Conservation (phyloP, 1,140 invertebrate species). For the Ips typographus region DNA sequence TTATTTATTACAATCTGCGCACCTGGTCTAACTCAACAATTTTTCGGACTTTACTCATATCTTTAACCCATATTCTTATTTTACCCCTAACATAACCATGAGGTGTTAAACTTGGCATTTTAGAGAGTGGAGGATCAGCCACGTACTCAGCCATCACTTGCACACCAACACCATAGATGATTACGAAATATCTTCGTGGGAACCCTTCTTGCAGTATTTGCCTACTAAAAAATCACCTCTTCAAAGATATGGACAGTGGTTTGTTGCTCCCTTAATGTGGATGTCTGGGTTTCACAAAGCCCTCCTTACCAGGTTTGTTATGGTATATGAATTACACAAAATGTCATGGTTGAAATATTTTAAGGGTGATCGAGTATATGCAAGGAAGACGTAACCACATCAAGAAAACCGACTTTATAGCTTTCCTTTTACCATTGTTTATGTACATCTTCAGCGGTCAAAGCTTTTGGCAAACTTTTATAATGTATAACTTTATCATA, state of each 20-base stretch:
- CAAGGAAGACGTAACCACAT: slow-evolving; percentile 25
- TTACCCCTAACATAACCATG: too few relatives aligned
- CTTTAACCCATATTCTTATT: not conserved
- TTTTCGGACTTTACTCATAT: not conserved
- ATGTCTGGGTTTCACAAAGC: slow-evolving; percentile 51
- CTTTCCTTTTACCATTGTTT: slow-evolving; percentile 41
- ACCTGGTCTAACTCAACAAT: too few relatives aligned
- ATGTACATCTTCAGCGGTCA: slow-evolving; percentile 55
- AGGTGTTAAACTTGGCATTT: not conserved
- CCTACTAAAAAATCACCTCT: slow-evolving; percentile 57
- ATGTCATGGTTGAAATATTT: slow-evolving; percentile 4
- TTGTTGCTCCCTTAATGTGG: slow-evolving; percentile 58
- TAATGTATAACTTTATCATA: slow-evolving; percentile 63
- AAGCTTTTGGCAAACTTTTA: slow-evolving; percentile 48
- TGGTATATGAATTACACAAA: slow-evolving; percentile 51
- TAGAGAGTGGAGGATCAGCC: slow-evolving; percentile 74
- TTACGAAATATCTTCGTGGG: slow-evolving; percentile 68
- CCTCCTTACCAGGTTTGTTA: slow-evolving; percentile 42
- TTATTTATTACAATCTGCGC: too few relatives aligned
- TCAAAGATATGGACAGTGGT: slow-evolving; percentile 52
- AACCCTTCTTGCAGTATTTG: slow-evolving; percentile 68
- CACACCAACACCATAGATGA: slow-evolving; percentile 79
- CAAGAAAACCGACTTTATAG: slow-evolving; percentile 46
- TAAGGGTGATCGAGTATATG: slow-evolving; percentile 28
- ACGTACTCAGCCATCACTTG: slow-evolving; percentile 77